Base-by-base conservation (phyloP, 2,113 vertebrate genomes). In the Ophiodon elongatus region DNA sequence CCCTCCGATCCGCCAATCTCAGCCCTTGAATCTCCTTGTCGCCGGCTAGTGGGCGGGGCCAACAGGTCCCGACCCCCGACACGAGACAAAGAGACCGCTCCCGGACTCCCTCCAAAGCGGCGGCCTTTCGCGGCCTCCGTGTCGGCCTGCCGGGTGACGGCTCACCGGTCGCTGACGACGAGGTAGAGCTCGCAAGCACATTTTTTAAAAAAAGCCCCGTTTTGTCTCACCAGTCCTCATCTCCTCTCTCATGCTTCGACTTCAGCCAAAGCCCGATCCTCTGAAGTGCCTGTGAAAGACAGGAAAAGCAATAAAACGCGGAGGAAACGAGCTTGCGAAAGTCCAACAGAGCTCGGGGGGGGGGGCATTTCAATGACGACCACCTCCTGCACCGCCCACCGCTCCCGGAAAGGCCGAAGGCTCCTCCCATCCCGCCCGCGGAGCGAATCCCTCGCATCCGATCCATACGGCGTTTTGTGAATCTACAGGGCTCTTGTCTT, bases 271-370 rank as follows among this genome's bases (percentile, higher is more conserved):
- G 91, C 88, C 91, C 89, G 54, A 85, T 85, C 90, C 87, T 88
- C 82, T 92, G 91, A 94, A 94, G 94, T 93, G 94, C 92, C 92
- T 93, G 90, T 69, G 80, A 86, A 82, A 77, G 87, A 88, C 87
- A 90, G 88, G 88, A 88, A 45, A 91, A 93, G 94, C 91, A 94
- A 92, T 93, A 92, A 89, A 27, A 39, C 31, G 33, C 43, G 78
- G 62, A 90, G 80, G 80, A 91, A 33, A 31, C 17, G 68, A 59
- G 72, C 77, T 80, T 57, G 21, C 25, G 2, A 11, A 27, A 67
- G 66, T 82, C 76, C 23, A 64, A 39, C 73, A 43, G n/a, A 75
- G 83, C 52, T 71, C 33, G 27, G 8, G 2, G 52, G 63, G 39
- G 37, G 39, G 39, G 39, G 39, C 39, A 45, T 47, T 77, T 82